phyloP scores from a whole-genome alignment of 1,140 invertebrate genomes.

The Drosophila triauraria region DNA sequence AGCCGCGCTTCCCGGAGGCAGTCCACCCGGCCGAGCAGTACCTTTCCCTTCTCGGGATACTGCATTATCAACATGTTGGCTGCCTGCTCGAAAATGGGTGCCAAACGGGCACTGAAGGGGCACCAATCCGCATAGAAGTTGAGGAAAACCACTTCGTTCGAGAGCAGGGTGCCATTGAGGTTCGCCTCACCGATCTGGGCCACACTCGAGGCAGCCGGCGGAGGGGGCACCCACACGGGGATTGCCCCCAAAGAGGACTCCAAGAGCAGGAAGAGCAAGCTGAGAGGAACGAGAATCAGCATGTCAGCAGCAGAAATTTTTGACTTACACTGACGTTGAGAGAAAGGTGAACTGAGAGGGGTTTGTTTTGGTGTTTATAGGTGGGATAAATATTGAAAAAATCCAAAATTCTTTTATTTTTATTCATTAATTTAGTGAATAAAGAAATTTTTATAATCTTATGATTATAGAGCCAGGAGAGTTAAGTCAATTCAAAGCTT shows the following conservation, averaged over 20 bases:
- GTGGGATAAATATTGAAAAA: not conserved
- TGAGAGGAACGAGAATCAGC: constrained; percentile 11
- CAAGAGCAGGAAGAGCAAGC: constrained; percentile 5
- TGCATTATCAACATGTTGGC: constrained; percentile 25
- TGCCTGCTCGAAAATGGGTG: constrained; percentile 54
- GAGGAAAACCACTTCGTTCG: constrained; percentile 51
- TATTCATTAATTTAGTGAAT: too few species aligned
- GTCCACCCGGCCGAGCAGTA: constrained; percentile 52
- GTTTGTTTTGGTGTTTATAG: not conserved
- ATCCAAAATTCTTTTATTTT: too few species aligned
- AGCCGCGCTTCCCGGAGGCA: constrained; percentile 35
- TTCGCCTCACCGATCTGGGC: constrained; percentile 41
- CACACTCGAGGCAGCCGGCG: constrained; percentile 12
- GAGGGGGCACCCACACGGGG: too few species aligned
- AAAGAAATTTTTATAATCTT: not conserved
- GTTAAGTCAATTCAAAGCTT: too few species aligned
- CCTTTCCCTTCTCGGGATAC: constrained; percentile 10
- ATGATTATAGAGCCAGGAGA: too few species aligned
- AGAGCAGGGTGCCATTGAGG: constrained; percentile 34
- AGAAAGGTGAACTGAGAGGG: not conserved
- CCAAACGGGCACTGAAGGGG: constrained; percentile 39
- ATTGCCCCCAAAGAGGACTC: not conserved
- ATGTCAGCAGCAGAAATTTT: constrained; percentile 16
- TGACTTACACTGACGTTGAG: not conserved
- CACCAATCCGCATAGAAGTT: constrained; percentile 74